A percentile compares a stretch with the other conserved stretches of the same genome.
These are phyloP conservation scores for Oxycera nigricornis DNA, from an alignment of 2,888 invertebrate species.

Conservation along the genomic window DNA sequence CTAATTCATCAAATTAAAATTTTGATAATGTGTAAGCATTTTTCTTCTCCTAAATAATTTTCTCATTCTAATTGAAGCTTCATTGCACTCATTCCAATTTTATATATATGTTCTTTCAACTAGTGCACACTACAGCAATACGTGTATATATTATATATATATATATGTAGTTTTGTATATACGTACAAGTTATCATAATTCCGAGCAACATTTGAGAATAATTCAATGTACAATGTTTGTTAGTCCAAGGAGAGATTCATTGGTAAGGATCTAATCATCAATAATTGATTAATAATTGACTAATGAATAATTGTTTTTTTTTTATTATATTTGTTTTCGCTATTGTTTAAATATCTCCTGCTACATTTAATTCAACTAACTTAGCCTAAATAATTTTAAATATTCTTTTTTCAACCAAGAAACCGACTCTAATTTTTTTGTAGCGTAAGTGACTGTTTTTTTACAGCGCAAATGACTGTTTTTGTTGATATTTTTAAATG, in stretches of 20 bases:
- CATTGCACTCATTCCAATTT: neutral
- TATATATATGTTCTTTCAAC: neutral
- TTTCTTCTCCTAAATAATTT: neutral
- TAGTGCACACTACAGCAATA: neutral
- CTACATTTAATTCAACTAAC: constrained; percentile 21
- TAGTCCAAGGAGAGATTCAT: constrained; percentile 38
- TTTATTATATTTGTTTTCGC: neutral
- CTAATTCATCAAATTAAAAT: neutral
- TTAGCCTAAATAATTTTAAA: neutral
- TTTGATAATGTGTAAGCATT: neutral
- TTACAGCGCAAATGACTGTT: no score
- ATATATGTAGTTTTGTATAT: constrained; percentile 17
- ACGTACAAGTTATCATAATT: constrained; percentile 40
- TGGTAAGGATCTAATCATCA: neutral
- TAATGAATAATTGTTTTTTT: constrained; percentile 34
- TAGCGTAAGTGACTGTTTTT: no score
- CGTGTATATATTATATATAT: neutral
- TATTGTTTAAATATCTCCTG: neutral
- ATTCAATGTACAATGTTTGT: constrained; percentile 44
- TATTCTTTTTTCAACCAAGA: no score
- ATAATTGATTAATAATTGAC: constrained; percentile 41
- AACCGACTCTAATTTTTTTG: no score
- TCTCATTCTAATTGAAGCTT: neutral
- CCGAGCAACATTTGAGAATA: constrained; percentile 44
- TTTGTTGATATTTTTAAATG: no score